phyloP scores from a whole-genome alignment of 2,113 vertebrate genomes.

The Ptychochromis oligacanthus region DNA sequence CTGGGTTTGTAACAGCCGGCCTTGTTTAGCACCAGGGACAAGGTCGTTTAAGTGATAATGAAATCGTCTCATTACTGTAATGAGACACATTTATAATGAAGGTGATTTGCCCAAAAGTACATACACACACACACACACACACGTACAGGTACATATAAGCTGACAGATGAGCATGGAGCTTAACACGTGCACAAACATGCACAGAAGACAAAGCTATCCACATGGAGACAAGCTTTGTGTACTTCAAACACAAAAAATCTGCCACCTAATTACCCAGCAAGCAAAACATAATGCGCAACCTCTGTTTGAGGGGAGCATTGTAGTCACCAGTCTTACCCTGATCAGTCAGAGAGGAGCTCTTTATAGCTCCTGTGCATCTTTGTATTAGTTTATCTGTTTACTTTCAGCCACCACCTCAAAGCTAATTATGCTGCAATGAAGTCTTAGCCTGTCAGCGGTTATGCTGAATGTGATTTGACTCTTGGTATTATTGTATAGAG shows the following conservation, averaged over 20 bases:
- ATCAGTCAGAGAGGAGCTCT: constrained; percentile 52
- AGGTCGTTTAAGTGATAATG: constrained; percentile 80
- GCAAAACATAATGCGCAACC: constrained; percentile 54
- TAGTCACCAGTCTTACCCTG: constrained; percentile 30
- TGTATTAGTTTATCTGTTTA: constrained; percentile 62
- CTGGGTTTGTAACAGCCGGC: constrained; percentile 55
- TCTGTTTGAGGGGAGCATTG: constrained; percentile 55
- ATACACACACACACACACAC: too few relatives aligned
- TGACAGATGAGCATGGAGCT: constrained; percentile 24
- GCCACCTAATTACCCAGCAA: constrained; percentile 70
- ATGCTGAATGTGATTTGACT: constrained; percentile 24
- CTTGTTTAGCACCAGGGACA: constrained; percentile 72
- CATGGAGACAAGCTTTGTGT: background rate
- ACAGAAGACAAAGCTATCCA: background rate
- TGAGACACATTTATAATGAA: constrained; percentile 74
- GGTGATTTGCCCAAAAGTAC: constrained; percentile 72
- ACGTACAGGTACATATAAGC: constrained; percentile 13
- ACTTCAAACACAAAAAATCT: constrained; percentile 45
- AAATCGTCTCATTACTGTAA: constrained; percentile 82
- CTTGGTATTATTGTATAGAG: background rate
- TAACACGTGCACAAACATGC: background rate
- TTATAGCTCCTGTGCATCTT: constrained; percentile 45
- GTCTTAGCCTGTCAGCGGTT: constrained; percentile 29
- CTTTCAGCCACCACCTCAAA: constrained; percentile 41
- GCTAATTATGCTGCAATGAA: constrained; percentile 54